Conservation (phyloP, 1,140 invertebrate genomes). For the Ceratina calcarata region DNA sequence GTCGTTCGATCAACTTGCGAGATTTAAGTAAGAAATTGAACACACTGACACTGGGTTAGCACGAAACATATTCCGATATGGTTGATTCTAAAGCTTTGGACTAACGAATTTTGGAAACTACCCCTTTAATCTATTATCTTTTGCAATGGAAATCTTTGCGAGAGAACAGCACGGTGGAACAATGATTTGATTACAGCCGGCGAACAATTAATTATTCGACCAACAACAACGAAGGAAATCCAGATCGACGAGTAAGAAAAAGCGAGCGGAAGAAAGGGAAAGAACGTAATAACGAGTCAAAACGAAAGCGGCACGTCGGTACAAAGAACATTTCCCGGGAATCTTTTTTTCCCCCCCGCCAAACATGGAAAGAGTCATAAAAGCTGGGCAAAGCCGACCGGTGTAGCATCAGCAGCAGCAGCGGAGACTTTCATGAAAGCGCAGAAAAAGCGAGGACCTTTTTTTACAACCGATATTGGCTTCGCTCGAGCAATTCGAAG, state of each 20-base stretch:
- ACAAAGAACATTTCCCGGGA: slow-evolving; percentile 33
- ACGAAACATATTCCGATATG: no score
- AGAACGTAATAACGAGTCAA: slow-evolving; percentile 11
- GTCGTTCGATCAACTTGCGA: no score
- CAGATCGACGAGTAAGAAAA: background rate
- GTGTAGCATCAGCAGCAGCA: background rate
- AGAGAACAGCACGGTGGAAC: no score
- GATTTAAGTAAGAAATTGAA: no score
- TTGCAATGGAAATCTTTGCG: background rate
- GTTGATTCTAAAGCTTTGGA: no score
- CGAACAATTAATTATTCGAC: background rate
- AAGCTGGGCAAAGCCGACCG: slow-evolving; percentile 2
- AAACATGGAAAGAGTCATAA: slow-evolving; percentile 47
- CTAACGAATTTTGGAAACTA: background rate
- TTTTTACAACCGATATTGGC: slow-evolving; percentile 62
- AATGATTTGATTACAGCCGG: background rate
- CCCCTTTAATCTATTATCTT: background rate
- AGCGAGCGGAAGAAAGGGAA: no score
- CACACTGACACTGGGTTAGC: no score
- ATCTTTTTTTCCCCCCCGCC: slow-evolving; percentile 14
- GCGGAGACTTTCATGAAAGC: slow-evolving; percentile 57
- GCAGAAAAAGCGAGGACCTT: slow-evolving; percentile 61
- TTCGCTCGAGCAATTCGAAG: slow-evolving; percentile 46
- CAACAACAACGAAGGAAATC: background rate
- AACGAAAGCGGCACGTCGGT: slow-evolving; percentile 20